Conservation (phyloP, 2,888 invertebrate species). For the Chamaedrilus cognettii region DNA sequence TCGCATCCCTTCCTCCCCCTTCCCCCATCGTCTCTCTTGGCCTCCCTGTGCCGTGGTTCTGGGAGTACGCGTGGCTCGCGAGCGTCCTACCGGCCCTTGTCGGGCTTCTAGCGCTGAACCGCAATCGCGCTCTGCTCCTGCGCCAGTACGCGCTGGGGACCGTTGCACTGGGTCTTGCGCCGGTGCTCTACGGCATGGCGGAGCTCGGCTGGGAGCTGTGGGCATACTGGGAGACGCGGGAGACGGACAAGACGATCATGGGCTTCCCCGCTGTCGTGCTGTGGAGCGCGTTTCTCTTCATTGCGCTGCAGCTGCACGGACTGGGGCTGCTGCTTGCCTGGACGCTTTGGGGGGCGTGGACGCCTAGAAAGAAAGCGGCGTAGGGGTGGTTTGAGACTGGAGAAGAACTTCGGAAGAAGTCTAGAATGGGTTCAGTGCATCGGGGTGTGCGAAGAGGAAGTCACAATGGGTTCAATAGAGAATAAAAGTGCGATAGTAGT, state of each 20-base stretch:
- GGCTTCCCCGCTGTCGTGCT: constrained; percentile 83
- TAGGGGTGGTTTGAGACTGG: too few relatives aligned
- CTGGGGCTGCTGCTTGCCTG: constrained; percentile 54
- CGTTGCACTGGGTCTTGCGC: constrained; percentile 75
- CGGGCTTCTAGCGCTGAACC: constrained; percentile 65
- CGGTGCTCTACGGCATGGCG: constrained; percentile 77
- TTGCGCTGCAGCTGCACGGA: constrained; percentile 76
- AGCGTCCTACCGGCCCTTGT: not conserved
- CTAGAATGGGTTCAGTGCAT: too few relatives aligned
- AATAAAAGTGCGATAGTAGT: too few relatives aligned
- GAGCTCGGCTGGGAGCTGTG: constrained; percentile 85
- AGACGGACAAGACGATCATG: constrained; percentile 64
- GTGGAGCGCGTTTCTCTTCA: constrained; percentile 87
- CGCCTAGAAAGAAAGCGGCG: constrained; percentile 19
- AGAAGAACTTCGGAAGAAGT: too few relatives aligned
- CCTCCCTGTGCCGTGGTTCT: not conserved
- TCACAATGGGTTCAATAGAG: too few relatives aligned
- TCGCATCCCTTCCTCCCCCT: not conserved
- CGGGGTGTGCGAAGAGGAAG: too few relatives aligned
- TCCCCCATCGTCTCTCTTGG: not conserved
- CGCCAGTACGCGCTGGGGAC: constrained; percentile 69
- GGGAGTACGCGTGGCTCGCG: not conserved
- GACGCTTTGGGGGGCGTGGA: constrained; percentile 54
- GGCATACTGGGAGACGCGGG: constrained; percentile 72
- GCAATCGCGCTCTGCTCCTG: constrained; percentile 70